A percentile compares a stretch with the other conserved stretches of the same genome.
These are phyloP conservation scores for Vulpes lagopus DNA, from an alignment of 2,113 vertebrate species.

Conservation along the genomic window DNA sequence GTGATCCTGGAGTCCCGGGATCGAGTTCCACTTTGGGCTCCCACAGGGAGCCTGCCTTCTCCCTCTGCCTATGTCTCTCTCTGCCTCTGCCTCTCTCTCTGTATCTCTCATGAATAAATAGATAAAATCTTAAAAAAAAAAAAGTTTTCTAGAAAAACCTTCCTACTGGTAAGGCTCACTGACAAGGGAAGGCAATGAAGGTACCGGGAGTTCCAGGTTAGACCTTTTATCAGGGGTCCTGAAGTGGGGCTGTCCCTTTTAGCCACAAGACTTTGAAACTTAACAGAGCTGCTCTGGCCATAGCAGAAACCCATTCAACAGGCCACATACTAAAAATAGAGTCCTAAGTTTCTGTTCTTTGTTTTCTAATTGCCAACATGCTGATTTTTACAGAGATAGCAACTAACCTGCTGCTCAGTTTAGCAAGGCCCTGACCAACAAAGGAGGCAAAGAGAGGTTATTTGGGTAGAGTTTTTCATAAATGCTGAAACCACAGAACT, in stretches of 20 bases:
- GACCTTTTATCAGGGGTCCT: not conserved
- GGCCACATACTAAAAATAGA: not conserved
- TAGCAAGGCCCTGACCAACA: not conserved
- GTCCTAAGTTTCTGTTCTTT: slow-evolving; percentile 2
- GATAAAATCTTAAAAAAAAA: too few species aligned
- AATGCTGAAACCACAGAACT: not conserved
- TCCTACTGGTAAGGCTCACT: not conserved
- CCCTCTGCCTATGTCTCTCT: too few species aligned
- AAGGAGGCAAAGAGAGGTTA: not conserved
- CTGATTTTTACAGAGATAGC: not conserved
- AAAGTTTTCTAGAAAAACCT: not conserved
- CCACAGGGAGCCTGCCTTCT: too few species aligned
- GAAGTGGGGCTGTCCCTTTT: not conserved
- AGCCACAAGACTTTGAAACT: slow-evolving; percentile 6
- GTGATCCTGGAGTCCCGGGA: too few species aligned
- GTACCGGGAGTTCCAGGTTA: not conserved
- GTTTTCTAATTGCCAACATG: not conserved
- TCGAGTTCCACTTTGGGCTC: too few species aligned
- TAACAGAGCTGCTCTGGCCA: not conserved
- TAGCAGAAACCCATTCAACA: not conserved
- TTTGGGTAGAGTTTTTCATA: not conserved
- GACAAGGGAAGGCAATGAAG: not conserved
- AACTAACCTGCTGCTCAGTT: not conserved
- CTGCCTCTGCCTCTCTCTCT: too few species aligned
- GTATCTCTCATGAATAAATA: too few species aligned